These are phyloP conservation scores for Apamea epomidion DNA, from an alignment of 2,888 invertebrate species.

Conservation along the genomic window DNA sequence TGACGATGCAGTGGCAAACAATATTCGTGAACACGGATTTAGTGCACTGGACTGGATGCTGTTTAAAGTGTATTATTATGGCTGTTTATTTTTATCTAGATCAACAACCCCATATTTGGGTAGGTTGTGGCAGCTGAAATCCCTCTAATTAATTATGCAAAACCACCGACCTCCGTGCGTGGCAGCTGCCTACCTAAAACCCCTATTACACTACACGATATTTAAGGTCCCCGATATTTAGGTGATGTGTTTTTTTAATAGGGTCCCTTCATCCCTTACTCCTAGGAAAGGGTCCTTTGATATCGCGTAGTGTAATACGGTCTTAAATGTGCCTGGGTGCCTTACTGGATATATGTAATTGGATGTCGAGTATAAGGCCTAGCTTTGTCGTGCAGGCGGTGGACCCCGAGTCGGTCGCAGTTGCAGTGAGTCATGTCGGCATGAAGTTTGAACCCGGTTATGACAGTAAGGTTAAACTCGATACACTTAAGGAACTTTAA, in stretches of 20 bases:
- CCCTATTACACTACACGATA: background rate
- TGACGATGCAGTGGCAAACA: background rate
- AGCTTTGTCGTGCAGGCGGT: background rate
- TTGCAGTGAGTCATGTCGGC: slow-evolving; percentile 13
- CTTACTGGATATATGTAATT: slow-evolving; percentile 10
- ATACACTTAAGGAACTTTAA: background rate
- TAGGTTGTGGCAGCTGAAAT: background rate
- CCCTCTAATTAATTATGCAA: background rate
- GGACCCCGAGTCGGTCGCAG: background rate
- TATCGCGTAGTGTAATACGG: too few species aligned
- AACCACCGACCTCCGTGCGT: background rate
- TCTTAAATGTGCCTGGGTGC: background rate
- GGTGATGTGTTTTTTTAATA: too few species aligned
- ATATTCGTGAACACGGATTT: background rate
- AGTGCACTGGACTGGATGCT: background rate
- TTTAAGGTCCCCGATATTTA: too few species aligned
- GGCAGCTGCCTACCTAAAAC: background rate
- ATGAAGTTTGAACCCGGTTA: background rate
- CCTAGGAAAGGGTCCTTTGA: too few species aligned
- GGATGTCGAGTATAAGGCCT: background rate
- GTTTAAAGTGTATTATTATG: too few species aligned
- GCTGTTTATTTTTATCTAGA: background rate
- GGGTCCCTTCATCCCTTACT: too few species aligned
- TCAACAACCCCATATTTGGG: background rate
- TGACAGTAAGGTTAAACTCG: slow-evolving; percentile 12